A percentile compares a stretch with the other conserved stretches of the same genome.
These are phyloP conservation scores for Allygus modestus DNA, from an alignment of 2,888 invertebrate genomes.

Conservation along the genomic window DNA sequence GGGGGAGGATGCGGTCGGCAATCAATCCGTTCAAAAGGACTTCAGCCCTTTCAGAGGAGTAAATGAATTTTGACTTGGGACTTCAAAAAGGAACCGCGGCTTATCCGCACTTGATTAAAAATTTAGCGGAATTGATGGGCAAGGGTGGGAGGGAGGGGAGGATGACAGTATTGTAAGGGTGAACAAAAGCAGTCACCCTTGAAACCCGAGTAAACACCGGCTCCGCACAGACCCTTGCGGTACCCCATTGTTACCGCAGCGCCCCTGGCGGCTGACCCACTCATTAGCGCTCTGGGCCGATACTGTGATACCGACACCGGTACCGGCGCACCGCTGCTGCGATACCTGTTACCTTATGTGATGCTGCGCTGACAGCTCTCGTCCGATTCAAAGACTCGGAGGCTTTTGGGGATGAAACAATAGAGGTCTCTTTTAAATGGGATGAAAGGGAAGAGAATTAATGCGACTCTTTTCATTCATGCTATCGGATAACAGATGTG, in stretches of 20 bases:
- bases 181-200: conserved; percentile 63
- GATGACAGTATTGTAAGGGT: conserved; percentile 60
- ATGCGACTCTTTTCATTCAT: not conserved
- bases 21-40: conserved; percentile 55
- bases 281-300: not conserved
- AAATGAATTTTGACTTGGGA: conserved; percentile 60
- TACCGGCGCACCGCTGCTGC: too few relatives aligned
- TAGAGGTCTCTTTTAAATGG: conserved; percentile 15
- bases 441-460: conserved; percentile 12
- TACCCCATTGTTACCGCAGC: not conserved
- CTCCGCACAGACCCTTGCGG: not conserved
- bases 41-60: conserved; percentile 58
- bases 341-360: conserved; percentile 14
- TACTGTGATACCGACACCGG: conserved; percentile 6
- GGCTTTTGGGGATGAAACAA: not conserved
- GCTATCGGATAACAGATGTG: not conserved
- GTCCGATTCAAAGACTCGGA: conserved; percentile 21
- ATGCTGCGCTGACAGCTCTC: conserved; percentile 21
- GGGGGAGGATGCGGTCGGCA: conserved; percentile 20
- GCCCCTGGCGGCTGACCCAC: conserved; percentile 38
- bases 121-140: conserved; percentile 61
- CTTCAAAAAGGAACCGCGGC: conserved; percentile 59
- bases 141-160: conserved; percentile 17
- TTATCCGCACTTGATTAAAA: conserved; percentile 63
- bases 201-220: conserved; percentile 63